Evolutionary conservation across 1,140 invertebrate species (phyloP).

Genomic region (Drosophila leontia): DNA sequence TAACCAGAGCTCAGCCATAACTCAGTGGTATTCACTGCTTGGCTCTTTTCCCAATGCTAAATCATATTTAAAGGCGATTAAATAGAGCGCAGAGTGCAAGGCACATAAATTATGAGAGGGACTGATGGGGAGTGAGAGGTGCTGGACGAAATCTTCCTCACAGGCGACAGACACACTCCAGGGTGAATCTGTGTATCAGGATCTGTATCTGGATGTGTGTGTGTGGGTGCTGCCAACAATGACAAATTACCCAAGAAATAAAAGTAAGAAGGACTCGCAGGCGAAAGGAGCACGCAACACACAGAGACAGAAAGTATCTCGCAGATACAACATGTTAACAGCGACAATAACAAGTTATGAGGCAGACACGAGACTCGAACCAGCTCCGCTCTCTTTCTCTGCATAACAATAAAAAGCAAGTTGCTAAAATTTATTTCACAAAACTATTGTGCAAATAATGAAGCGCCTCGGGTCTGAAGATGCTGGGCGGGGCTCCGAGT

Average conservation of each 20-base stretch:
- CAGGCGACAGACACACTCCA: constrained; percentile 10
- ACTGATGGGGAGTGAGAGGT: constrained; percentile 21
- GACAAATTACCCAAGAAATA: constrained; percentile 66
- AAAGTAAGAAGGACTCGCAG: constrained; percentile 29
- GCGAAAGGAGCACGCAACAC: constrained; percentile 18
- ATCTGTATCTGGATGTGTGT: constrained; percentile 6
- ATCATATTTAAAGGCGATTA: constrained; percentile 71
- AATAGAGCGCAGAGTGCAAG: constrained; percentile 42
- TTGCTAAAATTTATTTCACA: constrained; percentile 72
- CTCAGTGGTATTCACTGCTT: constrained; percentile 37
- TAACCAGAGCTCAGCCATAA: constrained; percentile 32
- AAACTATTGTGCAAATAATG: constrained; percentile 78
- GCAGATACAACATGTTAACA: constrained; percentile 78
- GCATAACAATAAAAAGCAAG: constrained; percentile 75
- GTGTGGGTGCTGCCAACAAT: constrained; percentile 44
- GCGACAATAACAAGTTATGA: constrained; percentile 80
- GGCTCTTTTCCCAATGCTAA: constrained; percentile 46
- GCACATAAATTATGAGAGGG: constrained; percentile 64
- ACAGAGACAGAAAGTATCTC: constrained; percentile 58
- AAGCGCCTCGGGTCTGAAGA: constrained; percentile 30
- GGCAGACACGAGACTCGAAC: constrained; percentile 31
- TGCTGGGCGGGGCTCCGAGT: constrained; percentile 2
- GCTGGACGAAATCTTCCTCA: constrained; percentile 14
- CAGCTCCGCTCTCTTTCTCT: constrained; percentile 24
- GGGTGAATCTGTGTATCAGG: background rate